Conservation (phyloP, 2,888 invertebrate genomes). For the Acanthococcus lagerstroemiae region DNA sequence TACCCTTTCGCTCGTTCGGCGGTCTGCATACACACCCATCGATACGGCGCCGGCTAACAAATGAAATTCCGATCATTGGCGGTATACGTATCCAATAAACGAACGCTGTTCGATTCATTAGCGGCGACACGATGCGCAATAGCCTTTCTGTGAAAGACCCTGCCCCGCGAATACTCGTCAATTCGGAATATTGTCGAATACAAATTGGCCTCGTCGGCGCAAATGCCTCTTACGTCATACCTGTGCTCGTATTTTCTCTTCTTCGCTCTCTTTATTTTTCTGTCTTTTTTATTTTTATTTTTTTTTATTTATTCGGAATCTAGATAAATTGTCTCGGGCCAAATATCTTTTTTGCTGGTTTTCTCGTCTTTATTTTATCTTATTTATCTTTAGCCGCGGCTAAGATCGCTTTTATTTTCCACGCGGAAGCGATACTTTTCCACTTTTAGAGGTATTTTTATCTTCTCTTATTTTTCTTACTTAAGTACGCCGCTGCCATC, state of each 20-base stretch:
- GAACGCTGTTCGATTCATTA: background rate
- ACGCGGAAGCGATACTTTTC: constrained; percentile 25
- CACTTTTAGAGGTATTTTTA: constrained; percentile 23
- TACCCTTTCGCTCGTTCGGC: background rate
- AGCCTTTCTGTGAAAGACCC: background rate
- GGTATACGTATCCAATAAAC: background rate
- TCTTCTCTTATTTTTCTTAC: constrained; percentile 28
- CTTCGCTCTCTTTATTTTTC: background rate
- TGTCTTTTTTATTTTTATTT: background rate
- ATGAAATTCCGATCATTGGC: background rate
- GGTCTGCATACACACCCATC: background rate
- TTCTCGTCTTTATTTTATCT: constrained; percentile 23
- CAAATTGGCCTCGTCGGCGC: no score
- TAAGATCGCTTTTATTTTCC: constrained; percentile 29
- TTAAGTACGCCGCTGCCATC: constrained; percentile 23
- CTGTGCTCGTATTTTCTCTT: no score
- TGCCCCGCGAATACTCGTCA: background rate
- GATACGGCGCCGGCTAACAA: background rate
- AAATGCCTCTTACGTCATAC: no score
- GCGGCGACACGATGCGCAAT: background rate
- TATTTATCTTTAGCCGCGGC: constrained; percentile 28
- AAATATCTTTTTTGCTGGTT: constrained; percentile 10
- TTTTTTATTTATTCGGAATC: constrained; percentile 2
- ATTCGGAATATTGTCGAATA: background rate
- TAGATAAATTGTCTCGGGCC: constrained; percentile 23